These are phyloP conservation scores for Carassius auratus DNA, from an alignment of 2,113 vertebrate species.

Conservation along the genomic window DNA sequence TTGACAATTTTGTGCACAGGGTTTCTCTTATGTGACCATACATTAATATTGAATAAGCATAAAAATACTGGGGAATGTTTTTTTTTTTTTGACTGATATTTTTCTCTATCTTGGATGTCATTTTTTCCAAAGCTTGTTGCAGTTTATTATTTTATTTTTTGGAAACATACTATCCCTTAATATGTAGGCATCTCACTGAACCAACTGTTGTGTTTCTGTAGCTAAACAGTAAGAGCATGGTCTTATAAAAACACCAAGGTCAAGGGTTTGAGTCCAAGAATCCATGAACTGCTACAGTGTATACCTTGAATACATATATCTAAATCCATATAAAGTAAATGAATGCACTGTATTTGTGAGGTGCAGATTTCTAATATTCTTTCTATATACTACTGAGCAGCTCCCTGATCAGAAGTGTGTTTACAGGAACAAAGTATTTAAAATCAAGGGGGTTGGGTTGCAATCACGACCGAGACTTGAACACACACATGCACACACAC, in stretches of 20 bases:
- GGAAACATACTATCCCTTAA: not conserved
- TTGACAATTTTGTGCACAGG: not conserved
- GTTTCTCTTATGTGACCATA: not conserved
- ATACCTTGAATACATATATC: not conserved
- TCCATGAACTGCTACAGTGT: not conserved
- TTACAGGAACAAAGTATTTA: conserved; percentile 20
- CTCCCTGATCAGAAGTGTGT: conserved; percentile 22
- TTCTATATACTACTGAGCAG: not conserved
- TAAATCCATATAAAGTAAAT: not conserved
- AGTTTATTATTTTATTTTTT: not conserved
- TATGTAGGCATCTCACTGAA: conserved; percentile 1
- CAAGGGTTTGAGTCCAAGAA: not conserved
- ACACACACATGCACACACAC: conserved; percentile 20
- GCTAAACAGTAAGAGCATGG: not conserved
- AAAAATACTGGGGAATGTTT: not conserved
- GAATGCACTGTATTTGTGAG: not conserved
- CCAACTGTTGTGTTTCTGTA: not conserved
- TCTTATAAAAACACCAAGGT: not conserved
- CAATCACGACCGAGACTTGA: conserved; percentile 13
- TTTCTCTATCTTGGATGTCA: not conserved
- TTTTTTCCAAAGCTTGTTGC: not conserved
- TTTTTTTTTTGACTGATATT: not conserved
- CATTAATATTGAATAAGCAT: not conserved
- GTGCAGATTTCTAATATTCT: not conserved
- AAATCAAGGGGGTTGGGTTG: conserved; percentile 35